These are phyloP conservation scores for Falco berigora DNA, from an alignment of 2,797 vertebrate genomes.

Conservation along the genomic window DNA sequence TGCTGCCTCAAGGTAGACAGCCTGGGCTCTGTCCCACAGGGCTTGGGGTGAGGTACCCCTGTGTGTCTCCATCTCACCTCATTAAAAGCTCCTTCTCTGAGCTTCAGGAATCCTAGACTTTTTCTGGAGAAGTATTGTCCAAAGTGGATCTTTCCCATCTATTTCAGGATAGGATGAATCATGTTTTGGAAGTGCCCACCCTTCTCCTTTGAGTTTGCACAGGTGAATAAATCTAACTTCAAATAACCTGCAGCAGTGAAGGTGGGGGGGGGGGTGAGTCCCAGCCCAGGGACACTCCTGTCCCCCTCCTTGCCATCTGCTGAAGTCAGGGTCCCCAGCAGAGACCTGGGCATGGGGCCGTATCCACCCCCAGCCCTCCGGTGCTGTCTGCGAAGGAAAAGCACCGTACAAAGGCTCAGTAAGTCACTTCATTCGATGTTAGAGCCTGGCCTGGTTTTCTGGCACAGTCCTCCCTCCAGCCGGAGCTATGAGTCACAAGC, in stretches of 20 bases:
- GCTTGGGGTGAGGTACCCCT: no score
- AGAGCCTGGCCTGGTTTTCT: not conserved
- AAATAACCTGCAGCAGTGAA: not conserved
- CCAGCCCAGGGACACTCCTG: not conserved
- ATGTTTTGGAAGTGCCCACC: not conserved
- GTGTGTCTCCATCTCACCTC: not conserved
- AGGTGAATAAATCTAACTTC: not conserved
- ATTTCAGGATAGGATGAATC: not conserved
- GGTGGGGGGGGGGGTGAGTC: not conserved
- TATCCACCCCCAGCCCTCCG: not conserved
- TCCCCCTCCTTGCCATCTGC: not conserved
- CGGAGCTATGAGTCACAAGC: not conserved
- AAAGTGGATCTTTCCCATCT: not conserved
- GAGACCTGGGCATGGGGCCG: not conserved
- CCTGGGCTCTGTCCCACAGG: not conserved
- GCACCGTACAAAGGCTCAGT: not conserved
- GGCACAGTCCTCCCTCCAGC: not conserved
- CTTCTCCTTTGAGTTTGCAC: not conserved
- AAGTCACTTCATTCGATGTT: not conserved
- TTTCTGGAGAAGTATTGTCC: not conserved
- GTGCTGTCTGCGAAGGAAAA: not conserved
- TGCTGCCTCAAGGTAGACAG: accelerated
- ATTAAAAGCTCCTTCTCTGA: not conserved
- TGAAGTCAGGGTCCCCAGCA: not conserved
- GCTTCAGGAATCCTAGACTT: not conserved